Evolutionary conservation across 2,888 invertebrate species (phyloP), one percentile per base, ranked within the genome.

Genomic region (Xanthorhoe designata): DNA sequence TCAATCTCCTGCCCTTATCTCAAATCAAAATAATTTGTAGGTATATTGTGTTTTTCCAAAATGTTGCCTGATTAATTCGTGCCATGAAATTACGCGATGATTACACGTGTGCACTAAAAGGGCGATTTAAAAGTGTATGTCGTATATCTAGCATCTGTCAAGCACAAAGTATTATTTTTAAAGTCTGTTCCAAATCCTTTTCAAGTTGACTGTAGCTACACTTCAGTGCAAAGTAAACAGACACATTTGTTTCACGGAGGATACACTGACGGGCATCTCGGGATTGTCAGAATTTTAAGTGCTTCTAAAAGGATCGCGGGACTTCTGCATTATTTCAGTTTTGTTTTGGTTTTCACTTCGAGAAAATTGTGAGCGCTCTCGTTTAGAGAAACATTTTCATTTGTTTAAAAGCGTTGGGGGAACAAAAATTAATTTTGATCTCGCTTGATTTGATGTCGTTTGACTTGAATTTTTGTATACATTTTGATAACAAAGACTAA

Each of bases 271-370:
- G 71, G 67, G 65, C 69, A 70, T 72, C 71, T 63, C 67, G 66
- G 76, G 67, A 72, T 78, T 79, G 75, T 75, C 67, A 77, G 83
- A 84, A 86, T 85, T 81, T 84, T 80, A 85, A 86, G 84, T 87
- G 85, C 75, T 80, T 79, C 77, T 77, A 75, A 72, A 74, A 77
- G 72, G 71, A 78, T 76, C 69, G 52, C 65, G 57, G 54, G 57
- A 66, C 68, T 68, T 67, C 68, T 64, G 74, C 63, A 72, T 74
- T 71, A 71, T 74, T 71, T 70, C 67, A 71, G 68, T 72, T 70
- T 60, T 70, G 68, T 69, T 69, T 74, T 74, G 64, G 71, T 68
- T 71, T 74, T 70, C 70, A 66, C 61, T 71, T 71, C 69, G 69
- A n/a, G 66, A 72, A 71, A 72, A 72, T 69, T 51, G 68, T 65